These are phyloP conservation scores for Amniataba percoides DNA, from an alignment of 2,797 vertebrate genomes.

Conservation along the genomic window DNA sequence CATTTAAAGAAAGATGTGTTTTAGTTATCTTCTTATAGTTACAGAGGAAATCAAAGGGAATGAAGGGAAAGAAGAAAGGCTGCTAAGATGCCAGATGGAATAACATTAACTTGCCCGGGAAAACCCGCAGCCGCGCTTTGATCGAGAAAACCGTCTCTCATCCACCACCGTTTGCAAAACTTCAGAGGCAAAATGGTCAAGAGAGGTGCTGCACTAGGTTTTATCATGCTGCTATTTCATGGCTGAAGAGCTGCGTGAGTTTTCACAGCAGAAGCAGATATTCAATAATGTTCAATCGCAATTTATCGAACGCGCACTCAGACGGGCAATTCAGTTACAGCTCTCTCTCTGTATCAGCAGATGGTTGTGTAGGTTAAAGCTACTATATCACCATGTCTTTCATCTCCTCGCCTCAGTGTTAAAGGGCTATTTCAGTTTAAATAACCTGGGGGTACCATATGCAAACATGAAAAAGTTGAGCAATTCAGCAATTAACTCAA, in stretches of 20 bases:
- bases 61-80: not conserved
- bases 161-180: not conserved
- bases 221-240: not conserved
- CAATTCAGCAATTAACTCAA: not conserved
- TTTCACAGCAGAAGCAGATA: not conserved
- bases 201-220: not conserved
- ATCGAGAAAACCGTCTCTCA: constrained; percentile 2
- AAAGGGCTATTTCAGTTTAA: too few relatives aligned
- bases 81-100: constrained; percentile 4
- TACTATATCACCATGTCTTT: not conserved
- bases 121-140: constrained; percentile 14
- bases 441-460: too few relatives aligned
- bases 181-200: constrained; percentile 9
- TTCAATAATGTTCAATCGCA: constrained; percentile 13
- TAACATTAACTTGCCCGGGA: constrained; percentile 7
- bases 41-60: constrained; percentile 1
- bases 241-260: not conserved
- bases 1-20: not conserved
- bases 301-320: not conserved
- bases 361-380: not conserved
- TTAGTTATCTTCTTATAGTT: constrained; percentile 3
- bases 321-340: not conserved
- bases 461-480: too few relatives aligned
- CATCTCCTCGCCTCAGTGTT: too few relatives aligned
- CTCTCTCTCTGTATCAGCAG: not conserved